phyloP scores from a whole-genome alignment of 2,113 vertebrate genomes.

The Acanthochromis polyacanthus region DNA sequence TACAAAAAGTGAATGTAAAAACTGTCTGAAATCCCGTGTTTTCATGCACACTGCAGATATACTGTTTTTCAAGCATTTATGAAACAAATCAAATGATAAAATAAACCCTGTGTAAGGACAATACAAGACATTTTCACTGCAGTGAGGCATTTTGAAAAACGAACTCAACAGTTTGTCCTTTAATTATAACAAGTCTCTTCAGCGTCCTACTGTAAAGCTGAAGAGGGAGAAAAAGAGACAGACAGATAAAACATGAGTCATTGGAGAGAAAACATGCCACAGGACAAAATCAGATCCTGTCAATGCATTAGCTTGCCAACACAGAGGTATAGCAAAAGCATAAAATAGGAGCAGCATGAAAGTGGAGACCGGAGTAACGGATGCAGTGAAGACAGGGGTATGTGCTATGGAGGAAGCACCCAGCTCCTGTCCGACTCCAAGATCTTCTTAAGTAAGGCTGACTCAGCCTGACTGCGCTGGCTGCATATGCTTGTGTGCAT shows the following conservation, averaged over 20 bases:
- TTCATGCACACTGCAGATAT: too few relatives aligned
- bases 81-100: too few relatives aligned
- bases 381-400: slow-evolving; percentile 28
- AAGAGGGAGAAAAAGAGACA: not conserved
- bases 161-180: not conserved
- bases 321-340: not conserved
- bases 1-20: too few relatives aligned
- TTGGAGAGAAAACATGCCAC: slow-evolving; percentile 21
- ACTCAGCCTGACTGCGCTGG: slow-evolving; percentile 61
- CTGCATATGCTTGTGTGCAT: slow-evolving; percentile 30
- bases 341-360: slow-evolving; percentile 35
- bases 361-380: slow-evolving; percentile 35
- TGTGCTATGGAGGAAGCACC: slow-evolving; percentile 41
- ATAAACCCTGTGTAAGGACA: too few relatives aligned
- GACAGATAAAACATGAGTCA: slow-evolving; percentile 10
- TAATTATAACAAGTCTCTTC: too few relatives aligned
- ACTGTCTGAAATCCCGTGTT: too few relatives aligned
- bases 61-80: too few relatives aligned
- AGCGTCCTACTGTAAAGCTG: not conserved
- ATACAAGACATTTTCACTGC: too few relatives aligned
- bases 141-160: too few relatives aligned
- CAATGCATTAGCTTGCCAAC: not conserved
- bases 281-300: slow-evolving; percentile 10
- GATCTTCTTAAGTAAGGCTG: slow-evolving; percentile 66
- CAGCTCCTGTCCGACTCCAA: slow-evolving; percentile 40